These are phyloP conservation scores for Drosophila tanythrix DNA, from an alignment of 2,888 invertebrate genomes.

Conservation along the genomic window DNA sequence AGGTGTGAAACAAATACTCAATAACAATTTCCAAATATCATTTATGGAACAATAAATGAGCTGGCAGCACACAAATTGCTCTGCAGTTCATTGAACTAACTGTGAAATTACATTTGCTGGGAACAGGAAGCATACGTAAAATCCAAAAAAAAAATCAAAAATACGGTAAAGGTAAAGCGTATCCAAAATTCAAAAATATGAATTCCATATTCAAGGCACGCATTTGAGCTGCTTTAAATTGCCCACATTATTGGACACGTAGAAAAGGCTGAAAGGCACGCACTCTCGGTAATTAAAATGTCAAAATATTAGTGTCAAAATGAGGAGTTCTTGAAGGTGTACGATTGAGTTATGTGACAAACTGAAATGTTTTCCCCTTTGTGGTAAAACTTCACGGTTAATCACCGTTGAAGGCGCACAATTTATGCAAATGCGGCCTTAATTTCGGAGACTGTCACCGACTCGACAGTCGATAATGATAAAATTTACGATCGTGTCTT, in stretches of 20 bases:
- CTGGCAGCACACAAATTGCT: constrained; percentile 49
- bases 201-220: constrained; percentile 59
- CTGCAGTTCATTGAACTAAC: constrained; percentile 69
- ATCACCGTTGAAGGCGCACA: constrained; percentile 42
- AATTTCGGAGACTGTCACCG: constrained; percentile 55
- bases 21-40: constrained; percentile 54
- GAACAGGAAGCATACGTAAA: constrained; percentile 40
- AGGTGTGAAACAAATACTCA: constrained; percentile 64
- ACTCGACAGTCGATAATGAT: constrained; percentile 54
- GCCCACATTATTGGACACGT: constrained; percentile 70
- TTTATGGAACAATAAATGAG: constrained; percentile 59
- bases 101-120: constrained; percentile 28
- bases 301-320: constrained; percentile 73
- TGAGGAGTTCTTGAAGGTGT: constrained; percentile 55
- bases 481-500: constrained; percentile 63
- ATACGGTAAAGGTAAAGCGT: constrained; percentile 12
- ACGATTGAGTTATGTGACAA: constrained; percentile 64
- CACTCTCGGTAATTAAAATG: constrained; percentile 78
- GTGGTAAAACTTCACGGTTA: constrained; percentile 29
- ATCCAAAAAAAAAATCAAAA: constrained; percentile 25
- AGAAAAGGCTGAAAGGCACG: constrained; percentile 54
- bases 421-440: constrained; percentile 72
- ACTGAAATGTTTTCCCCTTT: constrained; percentile 27
- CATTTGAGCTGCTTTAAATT: constrained; percentile 80
- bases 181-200: constrained; percentile 22